These are phyloP conservation scores for Orientallactaga sibirica DNA, from an alignment of 2,797 vertebrate species.

Conservation along the genomic window DNA sequence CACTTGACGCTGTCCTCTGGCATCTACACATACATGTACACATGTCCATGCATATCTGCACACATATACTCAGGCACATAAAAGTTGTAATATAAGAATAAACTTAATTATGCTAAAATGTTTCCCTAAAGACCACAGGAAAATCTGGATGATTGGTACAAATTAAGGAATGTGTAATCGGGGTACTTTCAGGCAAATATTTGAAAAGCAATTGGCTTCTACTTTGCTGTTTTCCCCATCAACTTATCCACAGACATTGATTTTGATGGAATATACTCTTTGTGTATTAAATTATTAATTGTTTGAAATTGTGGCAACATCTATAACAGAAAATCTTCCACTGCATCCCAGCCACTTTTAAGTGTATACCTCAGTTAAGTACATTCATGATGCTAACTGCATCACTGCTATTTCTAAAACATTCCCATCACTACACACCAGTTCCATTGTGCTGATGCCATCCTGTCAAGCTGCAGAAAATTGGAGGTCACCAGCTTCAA, in stretches of 20 bases:
- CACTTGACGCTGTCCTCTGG: too few relatives aligned
- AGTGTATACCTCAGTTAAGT: not conserved
- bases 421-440: not conserved
- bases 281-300: not conserved
- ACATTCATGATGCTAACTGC: not conserved
- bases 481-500: not conserved
- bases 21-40: too few relatives aligned
- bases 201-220: not conserved
- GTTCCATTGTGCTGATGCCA: not conserved
- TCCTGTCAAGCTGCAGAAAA: not conserved
- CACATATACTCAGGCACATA: too few relatives aligned
- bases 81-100: not conserved
- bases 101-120: not conserved
- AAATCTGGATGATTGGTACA: not conserved
- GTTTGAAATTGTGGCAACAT: not conserved
- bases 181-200: not conserved
- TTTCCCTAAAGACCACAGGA: constrained; percentile 7
- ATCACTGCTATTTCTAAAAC: not conserved
- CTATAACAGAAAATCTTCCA: not conserved
- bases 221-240: not conserved
- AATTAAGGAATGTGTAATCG: too few relatives aligned
- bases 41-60: too few relatives aligned
- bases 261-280: not conserved
- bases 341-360: not conserved
- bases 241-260: not conserved